A percentile compares a stretch with the other conserved stretches of the same genome.
These are phyloP conservation scores for Atherinosoma microstoma DNA, from an alignment of 2,797 vertebrate species.

Conservation along the genomic window DNA sequence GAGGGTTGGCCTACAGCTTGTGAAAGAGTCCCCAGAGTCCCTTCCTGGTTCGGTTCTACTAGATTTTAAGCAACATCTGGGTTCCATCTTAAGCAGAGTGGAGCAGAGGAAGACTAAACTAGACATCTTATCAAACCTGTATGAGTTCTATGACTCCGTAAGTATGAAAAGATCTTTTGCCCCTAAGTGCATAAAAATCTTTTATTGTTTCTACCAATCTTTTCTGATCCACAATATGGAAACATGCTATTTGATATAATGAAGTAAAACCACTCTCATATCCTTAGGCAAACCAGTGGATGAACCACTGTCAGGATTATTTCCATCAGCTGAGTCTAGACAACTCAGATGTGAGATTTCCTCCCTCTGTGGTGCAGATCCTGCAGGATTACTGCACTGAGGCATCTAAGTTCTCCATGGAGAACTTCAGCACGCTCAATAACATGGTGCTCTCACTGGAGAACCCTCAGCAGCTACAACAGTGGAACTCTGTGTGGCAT, in stretches of 20 bases:
- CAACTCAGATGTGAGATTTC: slow-evolving; percentile 37
- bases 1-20: slow-evolving; percentile 75
- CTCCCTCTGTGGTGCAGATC: slow-evolving; percentile 67
- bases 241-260: not conserved
- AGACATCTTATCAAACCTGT: slow-evolving; percentile 81
- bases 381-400: slow-evolving; percentile 81
- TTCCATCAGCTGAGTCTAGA: slow-evolving; percentile 74
- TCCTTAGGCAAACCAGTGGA: slow-evolving; percentile 82
- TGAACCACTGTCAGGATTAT: slow-evolving; percentile 81
- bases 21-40: slow-evolving; percentile 74
- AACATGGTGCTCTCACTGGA: slow-evolving; percentile 78
- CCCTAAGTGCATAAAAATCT: not conserved
- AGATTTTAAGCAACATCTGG: slow-evolving; percentile 80
- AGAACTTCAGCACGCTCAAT: slow-evolving; percentile 83
- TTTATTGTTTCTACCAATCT: not conserved
- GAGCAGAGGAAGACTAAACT: slow-evolving; percentile 78
- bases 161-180: slow-evolving; percentile 25
- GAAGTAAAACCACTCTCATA: not conserved
- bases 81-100: slow-evolving; percentile 71
- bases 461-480: slow-evolving; percentile 77
- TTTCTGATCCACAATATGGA: not conserved
- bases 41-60: slow-evolving; percentile 66
- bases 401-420: slow-evolving; percentile 82
- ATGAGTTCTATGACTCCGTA: slow-evolving; percentile 87
- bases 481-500: slow-evolving; percentile 82